A percentile compares a stretch with the other conserved stretches of the same genome.
Evolutionary conservation across 2,888 invertebrate species (phyloP).

Genomic region (Hydrotaea diabolus): DNA sequence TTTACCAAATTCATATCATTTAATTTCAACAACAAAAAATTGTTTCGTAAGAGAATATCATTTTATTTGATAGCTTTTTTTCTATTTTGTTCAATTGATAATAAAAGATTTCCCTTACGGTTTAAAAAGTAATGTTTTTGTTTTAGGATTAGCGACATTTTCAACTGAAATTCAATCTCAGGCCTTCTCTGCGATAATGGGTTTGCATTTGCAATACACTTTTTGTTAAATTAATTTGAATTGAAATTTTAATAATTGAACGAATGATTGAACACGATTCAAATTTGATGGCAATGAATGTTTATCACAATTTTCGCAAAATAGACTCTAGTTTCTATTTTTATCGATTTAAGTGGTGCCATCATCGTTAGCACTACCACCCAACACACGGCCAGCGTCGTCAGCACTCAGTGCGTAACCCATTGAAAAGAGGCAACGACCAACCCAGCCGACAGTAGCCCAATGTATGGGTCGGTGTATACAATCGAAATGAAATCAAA

Average conservation of each 20-base stretch:
- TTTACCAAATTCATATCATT: too few species aligned
- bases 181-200: too few species aligned
- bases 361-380: background rate
- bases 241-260: conserved; percentile 40
- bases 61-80: too few species aligned
- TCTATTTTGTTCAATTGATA: too few species aligned
- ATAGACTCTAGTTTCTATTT: conserved; percentile 44
- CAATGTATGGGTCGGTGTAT: background rate
- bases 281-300: conserved; percentile 56
- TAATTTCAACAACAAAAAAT: too few species aligned
- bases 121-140: too few species aligned
- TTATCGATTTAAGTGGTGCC: conserved; percentile 43
- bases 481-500: conserved; percentile 6
- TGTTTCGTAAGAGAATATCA: too few species aligned
- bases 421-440: conserved; percentile 22
- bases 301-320: conserved; percentile 45
- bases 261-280: conserved; percentile 46
- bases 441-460: conserved; percentile 7
- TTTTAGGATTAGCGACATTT: too few species aligned
- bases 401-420: conserved; percentile 31
- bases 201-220: too few species aligned
- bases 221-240: too few species aligned
- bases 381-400: background rate
- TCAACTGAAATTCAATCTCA: too few species aligned
- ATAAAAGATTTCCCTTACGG: too few species aligned